Evolutionary conservation across 1,140 invertebrate genomes (phyloP).

Genomic region (Drosophila pruinosa): DNA sequence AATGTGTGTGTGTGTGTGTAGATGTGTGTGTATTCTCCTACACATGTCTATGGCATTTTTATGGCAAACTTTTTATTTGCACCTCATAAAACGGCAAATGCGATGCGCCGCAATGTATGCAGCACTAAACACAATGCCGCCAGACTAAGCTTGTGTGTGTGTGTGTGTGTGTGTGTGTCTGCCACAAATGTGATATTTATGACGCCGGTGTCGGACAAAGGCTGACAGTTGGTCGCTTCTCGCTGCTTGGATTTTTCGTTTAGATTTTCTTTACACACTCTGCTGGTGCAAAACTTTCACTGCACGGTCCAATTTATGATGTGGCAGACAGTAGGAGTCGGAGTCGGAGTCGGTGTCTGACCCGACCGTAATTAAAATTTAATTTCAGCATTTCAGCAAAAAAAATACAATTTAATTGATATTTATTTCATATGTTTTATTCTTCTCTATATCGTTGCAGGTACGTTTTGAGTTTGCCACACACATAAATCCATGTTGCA

Average conservation of each 20-base stretch:
- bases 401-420: slow-evolving; percentile 62
- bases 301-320: slow-evolving; percentile 44
- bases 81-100: slow-evolving; percentile 80
- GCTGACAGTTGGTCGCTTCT: slow-evolving; percentile 26
- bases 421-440: slow-evolving; percentile 63
- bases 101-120: slow-evolving; percentile 70
- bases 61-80: slow-evolving; percentile 79
- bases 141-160: neutral
- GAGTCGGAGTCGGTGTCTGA: too few relatives aligned
- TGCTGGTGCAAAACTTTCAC: slow-evolving; percentile 30
- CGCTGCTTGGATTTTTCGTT: slow-evolving; percentile 20
- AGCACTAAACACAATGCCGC: slow-evolving; percentile 64
- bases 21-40: slow-evolving; percentile 21
- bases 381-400: slow-evolving; percentile 55
- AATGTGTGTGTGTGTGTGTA: slow-evolving; percentile 1
- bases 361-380: slow-evolving; percentile 72
- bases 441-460: slow-evolving; percentile 42
- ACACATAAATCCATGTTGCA: slow-evolving; percentile 18
- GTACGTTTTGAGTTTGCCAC: slow-evolving; percentile 41
- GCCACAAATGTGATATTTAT: slow-evolving; percentile 81
- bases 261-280: slow-evolving; percentile 23
- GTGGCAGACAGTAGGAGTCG: too few relatives aligned
- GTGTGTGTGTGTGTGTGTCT: slow-evolving; percentile 47
- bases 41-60: slow-evolving; percentile 78
- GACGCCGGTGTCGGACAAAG: slow-evolving; percentile 60